Conservation (phyloP, 2,113 vertebrate genomes). For the Dinomys branickii region DNA sequence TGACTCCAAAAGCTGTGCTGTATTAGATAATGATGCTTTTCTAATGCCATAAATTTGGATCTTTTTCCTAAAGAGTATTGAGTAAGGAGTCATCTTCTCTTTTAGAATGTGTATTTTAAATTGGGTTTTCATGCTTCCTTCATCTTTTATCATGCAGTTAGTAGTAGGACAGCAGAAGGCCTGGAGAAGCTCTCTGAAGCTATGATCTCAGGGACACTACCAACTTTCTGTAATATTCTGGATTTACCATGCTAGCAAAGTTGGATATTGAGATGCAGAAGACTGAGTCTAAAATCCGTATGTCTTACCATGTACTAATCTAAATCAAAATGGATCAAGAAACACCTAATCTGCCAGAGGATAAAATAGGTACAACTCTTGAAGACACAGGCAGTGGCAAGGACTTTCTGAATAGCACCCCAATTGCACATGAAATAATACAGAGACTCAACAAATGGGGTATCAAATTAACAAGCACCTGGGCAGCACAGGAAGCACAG, state of each 20-base stretch:
- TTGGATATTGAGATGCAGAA: not conserved
- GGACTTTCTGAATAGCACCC: not conserved
- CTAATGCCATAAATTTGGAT: not conserved
- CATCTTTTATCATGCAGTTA: slow-evolving; percentile 28
- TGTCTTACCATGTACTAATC: not conserved
- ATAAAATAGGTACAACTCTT: not conserved
- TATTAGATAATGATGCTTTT: slow-evolving; percentile 10
- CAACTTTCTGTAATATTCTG: not conserved
- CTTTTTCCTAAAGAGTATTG: not conserved
- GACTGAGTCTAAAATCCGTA: not conserved
- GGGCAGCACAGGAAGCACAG: not conserved
- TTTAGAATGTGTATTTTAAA: slow-evolving; percentile 40
- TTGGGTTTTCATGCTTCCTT: not conserved
- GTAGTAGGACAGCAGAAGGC: not conserved
- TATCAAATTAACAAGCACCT: not conserved
- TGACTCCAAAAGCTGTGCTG: not conserved
- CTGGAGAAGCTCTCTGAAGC: slow-evolving; percentile 11
- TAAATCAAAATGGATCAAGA: too few relatives aligned
- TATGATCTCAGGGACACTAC: slow-evolving; percentile 30
- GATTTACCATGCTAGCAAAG: not conserved
- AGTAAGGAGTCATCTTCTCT: not conserved
- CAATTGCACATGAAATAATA: too few relatives aligned
- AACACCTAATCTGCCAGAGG: not conserved
- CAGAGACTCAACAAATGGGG: too few relatives aligned
- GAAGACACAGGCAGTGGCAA: not conserved